Conservation (phyloP, 2,888 invertebrate species). For the Clanis bilineata region DNA sequence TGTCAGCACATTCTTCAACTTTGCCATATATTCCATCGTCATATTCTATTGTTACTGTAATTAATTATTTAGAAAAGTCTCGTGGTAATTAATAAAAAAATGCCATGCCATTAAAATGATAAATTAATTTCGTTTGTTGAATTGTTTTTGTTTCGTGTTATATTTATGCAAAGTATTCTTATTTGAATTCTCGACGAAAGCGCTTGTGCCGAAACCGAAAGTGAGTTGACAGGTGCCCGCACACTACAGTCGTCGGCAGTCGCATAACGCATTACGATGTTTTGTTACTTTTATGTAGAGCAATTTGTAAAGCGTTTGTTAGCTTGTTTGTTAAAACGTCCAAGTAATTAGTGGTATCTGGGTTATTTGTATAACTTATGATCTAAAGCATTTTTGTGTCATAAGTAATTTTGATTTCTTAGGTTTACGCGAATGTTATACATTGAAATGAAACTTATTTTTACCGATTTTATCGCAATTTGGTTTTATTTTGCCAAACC, state of each 20-base stretch:
- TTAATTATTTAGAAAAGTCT: no score
- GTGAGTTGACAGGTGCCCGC: conserved; percentile 51
- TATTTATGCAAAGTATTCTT: background rate
- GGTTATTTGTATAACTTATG: background rate
- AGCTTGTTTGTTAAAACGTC: conserved; percentile 1
- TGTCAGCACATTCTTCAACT: background rate
- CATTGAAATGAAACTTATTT: no score
- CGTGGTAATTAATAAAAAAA: no score
- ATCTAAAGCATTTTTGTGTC: background rate
- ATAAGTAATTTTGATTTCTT: no score
- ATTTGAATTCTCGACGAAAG: conserved; percentile 25
- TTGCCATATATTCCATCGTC: no score
- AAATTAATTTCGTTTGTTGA: background rate
- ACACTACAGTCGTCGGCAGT: conserved; percentile 28
- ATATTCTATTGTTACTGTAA: no score
- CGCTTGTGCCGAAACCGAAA: conserved; percentile 61
- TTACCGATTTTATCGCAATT: no score
- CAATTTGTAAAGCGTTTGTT: background rate
- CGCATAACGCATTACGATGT: conserved; percentile 20
- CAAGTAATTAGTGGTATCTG: background rate
- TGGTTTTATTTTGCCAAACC: no score
- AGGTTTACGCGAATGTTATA: no score
- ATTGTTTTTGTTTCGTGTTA: background rate
- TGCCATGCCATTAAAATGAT: background rate
- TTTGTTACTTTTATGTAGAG: background rate